Evolutionary conservation across 1,140 invertebrate genomes (phyloP).

Genomic region (Hycleus phaleratus): DNA sequence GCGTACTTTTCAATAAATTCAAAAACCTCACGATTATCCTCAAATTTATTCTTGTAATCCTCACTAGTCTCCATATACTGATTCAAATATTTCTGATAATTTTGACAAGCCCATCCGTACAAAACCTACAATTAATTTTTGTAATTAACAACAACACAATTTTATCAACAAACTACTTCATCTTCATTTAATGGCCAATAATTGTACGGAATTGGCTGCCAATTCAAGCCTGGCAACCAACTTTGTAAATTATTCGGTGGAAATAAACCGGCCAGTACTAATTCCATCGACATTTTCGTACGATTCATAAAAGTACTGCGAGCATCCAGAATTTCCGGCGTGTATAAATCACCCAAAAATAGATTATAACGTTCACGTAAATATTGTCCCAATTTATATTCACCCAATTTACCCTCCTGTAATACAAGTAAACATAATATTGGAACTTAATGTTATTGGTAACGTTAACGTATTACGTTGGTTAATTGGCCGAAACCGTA

Average conservation of each 20-base stretch:
- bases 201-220: slow-evolving; percentile 7
- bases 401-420: slow-evolving; percentile 52
- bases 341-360: slow-evolving; percentile 51
- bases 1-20: too few species aligned
- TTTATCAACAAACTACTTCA: neutral
- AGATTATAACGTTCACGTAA: slow-evolving; percentile 49
- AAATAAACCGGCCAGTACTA: slow-evolving; percentile 18
- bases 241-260: slow-evolving; percentile 7
- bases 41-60: too few species aligned
- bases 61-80: too few species aligned
- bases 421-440: neutral
- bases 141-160: neutral
- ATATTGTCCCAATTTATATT: slow-evolving; percentile 52
- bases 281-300: slow-evolving; percentile 16
- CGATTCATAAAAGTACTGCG: slow-evolving; percentile 6
- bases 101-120: too few species aligned
- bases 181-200: neutral
- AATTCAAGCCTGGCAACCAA: slow-evolving; percentile 2
- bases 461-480: slow-evolving; percentile 46
- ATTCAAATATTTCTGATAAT: too few species aligned
- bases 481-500: slow-evolving; percentile 71
- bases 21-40: too few species aligned
- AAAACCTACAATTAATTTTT: too few species aligned
- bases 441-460: too few species aligned
- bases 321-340: slow-evolving; percentile 36